Conservation (phyloP, 2,797 vertebrate species). For the Pseudotriccus pelzelni region DNA sequence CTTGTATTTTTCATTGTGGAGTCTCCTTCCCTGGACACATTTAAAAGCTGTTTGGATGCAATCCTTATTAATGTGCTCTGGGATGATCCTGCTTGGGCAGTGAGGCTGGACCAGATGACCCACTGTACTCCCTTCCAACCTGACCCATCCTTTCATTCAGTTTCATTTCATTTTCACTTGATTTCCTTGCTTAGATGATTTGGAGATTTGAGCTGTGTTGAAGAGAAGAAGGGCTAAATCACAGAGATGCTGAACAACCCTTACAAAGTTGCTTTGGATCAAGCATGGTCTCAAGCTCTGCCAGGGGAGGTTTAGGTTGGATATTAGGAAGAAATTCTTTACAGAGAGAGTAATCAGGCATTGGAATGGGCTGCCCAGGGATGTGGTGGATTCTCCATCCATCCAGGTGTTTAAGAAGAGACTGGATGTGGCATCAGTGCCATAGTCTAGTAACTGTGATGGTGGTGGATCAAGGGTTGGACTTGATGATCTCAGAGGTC, state of each 20-base stretch:
- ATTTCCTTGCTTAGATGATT: neutral
- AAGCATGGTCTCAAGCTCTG: neutral
- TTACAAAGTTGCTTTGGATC: neutral
- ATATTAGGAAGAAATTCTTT: too few species aligned
- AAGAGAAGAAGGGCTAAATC: neutral
- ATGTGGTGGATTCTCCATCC: too few species aligned
- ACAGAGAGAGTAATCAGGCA: too few species aligned
- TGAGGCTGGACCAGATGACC: neutral
- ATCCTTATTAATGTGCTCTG: neutral
- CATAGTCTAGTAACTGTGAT: too few species aligned
- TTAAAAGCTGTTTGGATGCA: neutral
- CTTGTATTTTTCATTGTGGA: neutral
- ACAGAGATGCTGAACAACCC: neutral
- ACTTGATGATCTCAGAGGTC: too few species aligned
- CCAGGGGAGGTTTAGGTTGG: too few species aligned
- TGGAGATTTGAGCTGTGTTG: neutral
- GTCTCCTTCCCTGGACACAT: neutral
- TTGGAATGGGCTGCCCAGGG: too few species aligned
- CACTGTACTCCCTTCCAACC: neutral
- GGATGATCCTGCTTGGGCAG: neutral
- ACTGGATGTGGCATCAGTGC: too few species aligned
- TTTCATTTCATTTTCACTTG: neutral
- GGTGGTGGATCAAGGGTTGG: too few species aligned
- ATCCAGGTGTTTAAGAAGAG: too few species aligned
- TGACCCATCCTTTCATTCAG: neutral